A percentile compares a stretch with the other conserved stretches of the same genome.
phyloP scores from a whole-genome alignment of 2,888 invertebrate species.

The Melieria crassipennis region DNA sequence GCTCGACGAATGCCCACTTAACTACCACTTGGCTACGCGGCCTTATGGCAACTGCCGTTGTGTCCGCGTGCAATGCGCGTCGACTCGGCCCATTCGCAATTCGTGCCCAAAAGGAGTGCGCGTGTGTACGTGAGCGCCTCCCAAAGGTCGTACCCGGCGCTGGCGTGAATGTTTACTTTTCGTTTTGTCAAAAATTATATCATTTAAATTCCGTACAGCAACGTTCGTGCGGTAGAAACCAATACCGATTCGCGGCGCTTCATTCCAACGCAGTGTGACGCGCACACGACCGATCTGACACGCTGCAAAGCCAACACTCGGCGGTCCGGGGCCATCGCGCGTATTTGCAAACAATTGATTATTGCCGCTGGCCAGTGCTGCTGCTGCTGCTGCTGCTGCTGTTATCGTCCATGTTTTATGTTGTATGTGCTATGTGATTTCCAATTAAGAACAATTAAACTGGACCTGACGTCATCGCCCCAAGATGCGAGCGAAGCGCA shows the following conservation, averaged over 20 bases:
- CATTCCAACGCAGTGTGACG: slow-evolving; percentile 4
- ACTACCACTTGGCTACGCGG: slow-evolving; percentile 46
- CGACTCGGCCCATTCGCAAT: no score
- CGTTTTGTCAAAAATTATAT: not conserved
- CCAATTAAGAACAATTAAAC: slow-evolving; percentile 38
- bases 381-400: not conserved
- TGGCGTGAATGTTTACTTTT: not conserved
- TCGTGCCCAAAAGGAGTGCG: not conserved
- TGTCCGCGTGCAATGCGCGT: no score
- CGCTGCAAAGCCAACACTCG: slow-evolving; percentile 22
- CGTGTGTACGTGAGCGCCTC: slow-evolving; percentile 17
- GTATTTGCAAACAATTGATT: slow-evolving; percentile 14
- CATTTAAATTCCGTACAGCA: not conserved
- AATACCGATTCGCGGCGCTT: slow-evolving; percentile 26
- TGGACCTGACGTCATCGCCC: slow-evolving; percentile 13
- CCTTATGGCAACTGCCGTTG: slow-evolving; percentile 24
- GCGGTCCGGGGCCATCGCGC: not conserved
- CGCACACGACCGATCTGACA: slow-evolving; percentile 3
- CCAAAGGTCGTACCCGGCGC: slow-evolving; percentile 13
- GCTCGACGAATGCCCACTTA: no score
- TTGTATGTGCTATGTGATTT: slow-evolving; percentile 2
- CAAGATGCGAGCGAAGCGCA: not conserved
- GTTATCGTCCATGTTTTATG: not conserved
- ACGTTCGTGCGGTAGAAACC: slow-evolving; percentile 21
- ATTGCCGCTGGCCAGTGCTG: slow-evolving; percentile 1